phyloP scores from a whole-genome alignment of 2,113 vertebrate genomes.

The Microtus pennsylvanicus region DNA sequence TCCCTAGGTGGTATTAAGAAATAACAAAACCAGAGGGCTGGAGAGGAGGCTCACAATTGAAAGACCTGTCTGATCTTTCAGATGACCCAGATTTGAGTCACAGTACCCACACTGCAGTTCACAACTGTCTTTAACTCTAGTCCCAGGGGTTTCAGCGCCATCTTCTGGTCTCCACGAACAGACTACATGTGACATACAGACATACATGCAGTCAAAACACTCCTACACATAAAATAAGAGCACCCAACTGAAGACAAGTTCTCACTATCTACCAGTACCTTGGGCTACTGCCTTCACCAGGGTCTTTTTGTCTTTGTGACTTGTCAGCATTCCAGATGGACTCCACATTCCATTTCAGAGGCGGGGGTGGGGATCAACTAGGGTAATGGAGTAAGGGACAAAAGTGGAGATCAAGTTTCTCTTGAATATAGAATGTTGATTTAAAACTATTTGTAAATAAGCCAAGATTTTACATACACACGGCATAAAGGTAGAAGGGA shows the following conservation, averaged over 20 bases:
- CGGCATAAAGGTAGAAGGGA: background rate
- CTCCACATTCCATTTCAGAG: background rate
- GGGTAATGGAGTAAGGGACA: background rate
- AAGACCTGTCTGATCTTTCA: background rate
- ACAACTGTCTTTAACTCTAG: background rate
- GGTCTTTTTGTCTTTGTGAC: constrained; percentile 37
- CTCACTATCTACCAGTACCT: background rate
- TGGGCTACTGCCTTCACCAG: background rate
- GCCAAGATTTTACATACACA: background rate
- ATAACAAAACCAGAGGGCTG: background rate
- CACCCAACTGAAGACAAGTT: background rate
- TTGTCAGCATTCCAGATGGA: constrained; percentile 26
- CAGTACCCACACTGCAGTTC: background rate
- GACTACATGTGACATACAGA: background rate
- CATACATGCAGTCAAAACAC: background rate
- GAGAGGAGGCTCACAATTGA: background rate
- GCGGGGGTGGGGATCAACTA: no score
- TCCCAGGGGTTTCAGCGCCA: background rate
- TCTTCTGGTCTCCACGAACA: background rate
- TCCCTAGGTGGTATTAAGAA: constrained; percentile 36
- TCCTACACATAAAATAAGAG: background rate
- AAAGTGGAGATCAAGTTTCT: background rate
- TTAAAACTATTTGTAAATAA: background rate
- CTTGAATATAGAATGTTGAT: background rate
- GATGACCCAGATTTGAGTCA: background rate